Conservation (phyloP, 1,140 invertebrate genomes). For the Brachionus koreanus region DNA sequence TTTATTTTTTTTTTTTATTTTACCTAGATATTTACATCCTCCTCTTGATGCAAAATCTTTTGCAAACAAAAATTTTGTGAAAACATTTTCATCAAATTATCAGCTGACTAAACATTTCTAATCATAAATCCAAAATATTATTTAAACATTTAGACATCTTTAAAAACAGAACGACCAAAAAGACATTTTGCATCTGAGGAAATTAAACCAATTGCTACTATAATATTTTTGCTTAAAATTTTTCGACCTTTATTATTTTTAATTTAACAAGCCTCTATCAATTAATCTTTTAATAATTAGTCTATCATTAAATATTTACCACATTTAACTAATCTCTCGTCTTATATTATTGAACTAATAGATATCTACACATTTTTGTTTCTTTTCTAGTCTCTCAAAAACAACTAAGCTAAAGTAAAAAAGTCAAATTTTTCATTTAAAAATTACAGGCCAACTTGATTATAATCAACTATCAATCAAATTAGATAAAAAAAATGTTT, state of each 20-base stretch:
- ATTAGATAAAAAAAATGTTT: not conserved
- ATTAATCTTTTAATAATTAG: conserved; percentile 29
- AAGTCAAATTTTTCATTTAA: conserved; percentile 35
- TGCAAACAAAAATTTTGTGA: not conserved
- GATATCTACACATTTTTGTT: not conserved
- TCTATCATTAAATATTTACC: conserved; percentile 13
- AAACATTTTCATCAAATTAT: not conserved
- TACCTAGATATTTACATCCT: not conserved
- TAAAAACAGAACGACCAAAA: not conserved
- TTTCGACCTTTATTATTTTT: not conserved
- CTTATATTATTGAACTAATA: not conserved
- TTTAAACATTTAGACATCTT: not conserved
- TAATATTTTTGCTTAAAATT: not conserved
- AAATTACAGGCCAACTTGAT: not conserved
- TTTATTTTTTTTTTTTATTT: not conserved
- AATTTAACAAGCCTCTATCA: not conserved
- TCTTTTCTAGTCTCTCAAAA: not conserved
- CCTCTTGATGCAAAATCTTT: not conserved
- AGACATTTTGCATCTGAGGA: not conserved
- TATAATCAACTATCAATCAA: not conserved
- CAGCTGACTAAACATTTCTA: not conserved
- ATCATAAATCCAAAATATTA: not conserved
- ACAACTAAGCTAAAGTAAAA: not conserved
- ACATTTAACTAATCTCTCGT: conserved; percentile 19
- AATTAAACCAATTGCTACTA: not conserved